Base-by-base conservation (phyloP, 2,797 vertebrate genomes). In the Notolabrus celidotus region DNA sequence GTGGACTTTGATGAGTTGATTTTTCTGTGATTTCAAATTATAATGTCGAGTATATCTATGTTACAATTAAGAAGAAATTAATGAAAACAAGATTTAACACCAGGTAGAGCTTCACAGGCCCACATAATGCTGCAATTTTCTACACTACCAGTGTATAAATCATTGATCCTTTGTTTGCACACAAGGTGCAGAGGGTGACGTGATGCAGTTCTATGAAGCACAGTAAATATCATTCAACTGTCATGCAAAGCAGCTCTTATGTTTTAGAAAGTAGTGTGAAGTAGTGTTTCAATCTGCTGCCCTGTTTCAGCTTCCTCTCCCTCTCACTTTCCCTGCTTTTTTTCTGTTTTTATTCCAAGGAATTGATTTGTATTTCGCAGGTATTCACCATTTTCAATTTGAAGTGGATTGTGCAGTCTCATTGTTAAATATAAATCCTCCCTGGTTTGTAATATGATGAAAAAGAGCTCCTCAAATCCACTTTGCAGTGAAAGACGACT, bases 341-440 rank as follows among this genome's bases (percentile, higher is more conserved):
- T 87, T 52, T 79, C 82, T 70, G 27, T 17, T 73, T 78, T 67
- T 56, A 70, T 86, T 87, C 75, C 62, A 83, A 89, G 90, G 87
- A 92, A 95, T 91, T 91, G 91, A 90, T 94, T 94, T 36, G 94
- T 91, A 86, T 52, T 87, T 83, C 92, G 88, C 90, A 91, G 88
- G 90, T 89, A 92, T 93, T 89, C 73, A 87, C 84, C 83, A 81
- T 94, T 96, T 95, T 95, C 91, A 89, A 92, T 95, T 94, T 93
- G 89, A 90, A 91, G 86, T 89, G 84, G 89, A 88, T 84, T 86
- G 79, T 88, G 52, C 67, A 79, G 86, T 84, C 65, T 43, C 46
- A 81, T 52, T 66, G 80, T 82, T 70, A 75, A 83, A 82, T 74
- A 73, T 74, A 86, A 90, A 82, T 80, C 68, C 52, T 84, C 27